Conservation (phyloP, 2,113 vertebrate species). For the Psammodynastes pulverulentus region DNA sequence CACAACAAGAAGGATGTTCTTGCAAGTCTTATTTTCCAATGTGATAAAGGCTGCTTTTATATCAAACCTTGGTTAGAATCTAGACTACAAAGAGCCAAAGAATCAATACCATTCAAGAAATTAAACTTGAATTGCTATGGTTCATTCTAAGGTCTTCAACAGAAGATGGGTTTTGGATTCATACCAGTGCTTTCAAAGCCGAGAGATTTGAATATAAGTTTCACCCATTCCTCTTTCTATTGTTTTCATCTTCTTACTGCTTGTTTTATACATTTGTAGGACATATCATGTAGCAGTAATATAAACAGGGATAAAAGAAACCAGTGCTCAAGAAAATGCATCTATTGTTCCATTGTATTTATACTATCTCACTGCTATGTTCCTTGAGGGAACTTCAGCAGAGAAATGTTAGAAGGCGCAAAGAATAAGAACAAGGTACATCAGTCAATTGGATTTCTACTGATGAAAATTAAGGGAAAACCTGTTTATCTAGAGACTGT, state of each 20-base stretch:
- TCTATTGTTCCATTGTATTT: background rate
- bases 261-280: conserved; percentile 11
- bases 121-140: background rate
- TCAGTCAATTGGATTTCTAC: background rate
- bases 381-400: conserved; percentile 32
- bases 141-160: background rate
- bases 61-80: background rate
- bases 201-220: background rate
- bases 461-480: conserved; percentile 29
- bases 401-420: conserved; percentile 28
- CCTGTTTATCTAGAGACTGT: background rate
- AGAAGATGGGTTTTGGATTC: background rate
- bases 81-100: background rate
- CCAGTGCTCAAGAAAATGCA: conserved; percentile 45
- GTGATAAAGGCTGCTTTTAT: background rate
- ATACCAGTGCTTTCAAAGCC: background rate
- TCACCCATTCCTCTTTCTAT: background rate
- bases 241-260: background rate
- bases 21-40: background rate
- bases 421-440: background rate
- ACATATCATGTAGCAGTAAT: background rate
- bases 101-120: background rate
- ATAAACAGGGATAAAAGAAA: conserved; percentile 53
- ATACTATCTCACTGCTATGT: conserved; percentile 31
- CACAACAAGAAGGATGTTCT: background rate